These are phyloP conservation scores for Epizoanthus ramosus DNA, from an alignment of 92 coral and sea anemone species.

Conservation along the genomic window DNA sequence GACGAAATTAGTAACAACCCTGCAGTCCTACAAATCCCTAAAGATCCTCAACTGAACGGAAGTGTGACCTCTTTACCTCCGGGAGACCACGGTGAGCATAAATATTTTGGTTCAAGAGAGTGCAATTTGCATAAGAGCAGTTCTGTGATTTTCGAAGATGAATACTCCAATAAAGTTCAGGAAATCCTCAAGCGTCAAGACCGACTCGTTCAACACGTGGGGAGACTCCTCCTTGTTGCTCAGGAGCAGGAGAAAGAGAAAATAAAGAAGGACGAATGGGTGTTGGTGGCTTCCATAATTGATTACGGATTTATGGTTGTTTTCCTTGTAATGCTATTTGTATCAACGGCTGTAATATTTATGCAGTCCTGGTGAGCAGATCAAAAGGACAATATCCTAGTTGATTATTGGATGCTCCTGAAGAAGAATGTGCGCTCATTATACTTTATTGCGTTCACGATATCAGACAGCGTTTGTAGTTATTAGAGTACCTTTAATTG, in stretches of 20 bases:
- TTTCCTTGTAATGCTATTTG: slow-evolving; percentile 66
- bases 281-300: slow-evolving; percentile 70
- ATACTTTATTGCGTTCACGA: no score
- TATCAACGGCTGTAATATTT: slow-evolving; percentile 77
- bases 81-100: not conserved
- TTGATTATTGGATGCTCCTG: no score
- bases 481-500: no score
- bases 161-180: not conserved
- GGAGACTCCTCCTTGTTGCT: slow-evolving; percentile 33
- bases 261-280: slow-evolving; percentile 81
- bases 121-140: not conserved
- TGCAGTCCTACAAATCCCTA: not conserved
- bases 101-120: slow-evolving; percentile 4
- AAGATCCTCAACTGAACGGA: not conserved
- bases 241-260: slow-evolving; percentile 58
- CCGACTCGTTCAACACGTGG: slow-evolving; percentile 25
- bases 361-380: slow-evolving; percentile 26
- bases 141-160: not conserved
- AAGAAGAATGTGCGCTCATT: no score
- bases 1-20: not conserved
- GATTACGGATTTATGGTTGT: slow-evolving; percentile 74
- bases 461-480: no score
- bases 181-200: slow-evolving; percentile 43
- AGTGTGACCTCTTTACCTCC: not conserved
- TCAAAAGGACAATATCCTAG: not conserved